These are phyloP conservation scores for Acrocephalus kingi DNA, from an alignment of 2,113 vertebrate species.

Conservation along the genomic window DNA sequence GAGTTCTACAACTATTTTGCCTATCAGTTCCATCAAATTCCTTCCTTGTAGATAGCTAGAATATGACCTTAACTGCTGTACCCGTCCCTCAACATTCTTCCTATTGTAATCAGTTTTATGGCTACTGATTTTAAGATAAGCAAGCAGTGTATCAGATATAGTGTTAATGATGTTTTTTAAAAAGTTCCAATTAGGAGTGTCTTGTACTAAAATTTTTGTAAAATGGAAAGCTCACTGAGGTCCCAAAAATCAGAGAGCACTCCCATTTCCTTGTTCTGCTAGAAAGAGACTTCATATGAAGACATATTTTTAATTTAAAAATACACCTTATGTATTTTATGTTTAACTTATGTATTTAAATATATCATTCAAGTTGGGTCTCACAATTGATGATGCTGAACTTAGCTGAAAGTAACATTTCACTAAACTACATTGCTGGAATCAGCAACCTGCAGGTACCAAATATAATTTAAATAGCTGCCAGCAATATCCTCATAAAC, in stretches of 20 bases:
- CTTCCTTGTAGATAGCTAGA: background rate
- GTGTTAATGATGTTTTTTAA: background rate
- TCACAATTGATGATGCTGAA: background rate
- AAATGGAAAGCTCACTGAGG: background rate
- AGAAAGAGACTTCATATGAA: background rate
- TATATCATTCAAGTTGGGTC: background rate
- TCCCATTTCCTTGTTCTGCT: background rate
- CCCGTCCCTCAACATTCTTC: slow-evolving; percentile 44
- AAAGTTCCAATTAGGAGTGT: background rate
- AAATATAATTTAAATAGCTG: background rate
- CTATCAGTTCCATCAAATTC: slow-evolving; percentile 17
- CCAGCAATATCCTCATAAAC: background rate
- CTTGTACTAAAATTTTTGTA: background rate
- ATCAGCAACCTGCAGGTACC: background rate
- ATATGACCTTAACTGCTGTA: background rate
- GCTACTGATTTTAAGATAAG: background rate
- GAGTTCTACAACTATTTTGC: background rate
- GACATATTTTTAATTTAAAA: background rate
- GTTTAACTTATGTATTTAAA: background rate
- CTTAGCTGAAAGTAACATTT: background rate
- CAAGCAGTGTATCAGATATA: background rate
- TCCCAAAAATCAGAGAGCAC: background rate
- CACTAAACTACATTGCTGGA: background rate
- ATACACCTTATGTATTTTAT: background rate
- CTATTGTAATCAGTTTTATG: background rate